Base-by-base conservation (phyloP, 2,113 vertebrate genomes). In the Gavia stellata region DNA sequence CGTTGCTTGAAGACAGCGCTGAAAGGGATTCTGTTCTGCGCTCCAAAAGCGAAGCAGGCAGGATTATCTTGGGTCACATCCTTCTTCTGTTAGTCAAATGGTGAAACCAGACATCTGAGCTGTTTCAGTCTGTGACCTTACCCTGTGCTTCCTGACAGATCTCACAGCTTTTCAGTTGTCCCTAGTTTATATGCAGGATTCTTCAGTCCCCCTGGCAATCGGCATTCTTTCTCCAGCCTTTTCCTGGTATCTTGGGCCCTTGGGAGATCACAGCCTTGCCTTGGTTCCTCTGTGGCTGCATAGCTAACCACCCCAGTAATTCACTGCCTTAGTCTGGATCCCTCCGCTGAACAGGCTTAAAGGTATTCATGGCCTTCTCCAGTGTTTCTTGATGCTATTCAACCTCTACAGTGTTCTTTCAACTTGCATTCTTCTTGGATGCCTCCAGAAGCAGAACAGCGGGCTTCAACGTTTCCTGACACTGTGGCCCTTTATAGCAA, bases 51-150 rank as follows among this genome's bases (percentile, higher is more conserved):
- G 78, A 94, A 85, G 44, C 50, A 59, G 81, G 71, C 74, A 93
- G 87, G 81, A 95, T 96, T 97, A 95, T 96, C 91, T 90, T 80
- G 91, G 81, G 93, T 85, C 84, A 90, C 84, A 97, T 96, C 94
- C 90, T 96, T 93, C 74, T 94, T 95, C 89, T 94, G 1, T 93
- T 91, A 96, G 91, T 92, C 71, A 90, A 94, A 90, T 10, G 33
- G 67, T 81, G 59, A 94, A 96, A 93, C 67, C 81, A 96, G 94
- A 93, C 91, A 93, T 96, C 74, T 78, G 75, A 96, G 88, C 88
- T 94, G 82, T 94, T 96, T 86, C 93, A 92, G 86, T 85, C 79
- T 92, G 58, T 87, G 91, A 82, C 67, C 78, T 96, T 96, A 87
- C 42, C 50, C 78, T 49, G 53, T 85, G 66, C 66, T 94, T 92